phyloP scores from a whole-genome alignment of 2,797 vertebrate genomes.

The Lemur catta region DNA sequence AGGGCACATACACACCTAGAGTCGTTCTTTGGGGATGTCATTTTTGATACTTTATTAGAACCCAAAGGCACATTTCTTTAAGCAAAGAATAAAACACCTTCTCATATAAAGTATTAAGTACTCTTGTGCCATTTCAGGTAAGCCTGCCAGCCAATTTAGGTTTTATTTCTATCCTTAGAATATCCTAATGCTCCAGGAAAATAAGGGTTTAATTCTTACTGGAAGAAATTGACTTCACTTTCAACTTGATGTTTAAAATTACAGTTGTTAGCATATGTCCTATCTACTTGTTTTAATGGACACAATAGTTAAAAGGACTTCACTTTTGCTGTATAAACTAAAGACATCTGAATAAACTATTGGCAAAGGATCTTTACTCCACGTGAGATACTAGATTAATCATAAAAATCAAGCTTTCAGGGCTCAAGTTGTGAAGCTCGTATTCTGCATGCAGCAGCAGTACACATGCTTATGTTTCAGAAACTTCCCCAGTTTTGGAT shows the following conservation, averaged over 20 bases:
- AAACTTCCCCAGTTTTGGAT: background rate
- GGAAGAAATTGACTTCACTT: slow-evolving; percentile 38
- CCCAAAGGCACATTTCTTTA: background rate
- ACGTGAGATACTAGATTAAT: background rate
- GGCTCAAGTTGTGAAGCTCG: background rate
- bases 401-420: background rate
- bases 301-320: background rate
- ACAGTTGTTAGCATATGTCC: background rate
- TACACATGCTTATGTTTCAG: background rate
- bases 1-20: background rate
- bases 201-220: slow-evolving; percentile 34
- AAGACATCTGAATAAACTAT: background rate
- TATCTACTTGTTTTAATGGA: slow-evolving; percentile 4
- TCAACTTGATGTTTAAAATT: slow-evolving; percentile 25
- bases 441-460: background rate
- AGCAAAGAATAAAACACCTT: background rate
- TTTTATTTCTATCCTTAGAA: slow-evolving; percentile 45
- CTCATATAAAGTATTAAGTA: background rate
- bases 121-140: background rate
- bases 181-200: slow-evolving; percentile 24
- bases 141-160: background rate
- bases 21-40: background rate
- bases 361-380: background rate
- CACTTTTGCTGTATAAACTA: background rate
- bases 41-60: slow-evolving; percentile 3